These are phyloP conservation scores for Forpus xanthops DNA, from an alignment of 2,797 vertebrate genomes.

Conservation along the genomic window DNA sequence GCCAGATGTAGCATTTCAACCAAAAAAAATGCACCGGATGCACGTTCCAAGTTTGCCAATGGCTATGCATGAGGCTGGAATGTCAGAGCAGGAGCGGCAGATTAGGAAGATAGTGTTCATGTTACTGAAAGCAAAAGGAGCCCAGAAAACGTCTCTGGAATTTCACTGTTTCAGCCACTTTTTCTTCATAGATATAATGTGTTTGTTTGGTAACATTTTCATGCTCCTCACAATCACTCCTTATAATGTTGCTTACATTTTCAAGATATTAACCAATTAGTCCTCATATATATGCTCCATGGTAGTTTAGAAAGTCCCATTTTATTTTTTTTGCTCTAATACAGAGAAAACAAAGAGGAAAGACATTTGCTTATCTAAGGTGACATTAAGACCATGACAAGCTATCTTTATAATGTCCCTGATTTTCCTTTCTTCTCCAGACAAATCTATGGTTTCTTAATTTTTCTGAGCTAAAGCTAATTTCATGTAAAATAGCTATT, in stretches of 20 bases:
- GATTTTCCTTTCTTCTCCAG: background rate
- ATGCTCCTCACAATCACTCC: background rate
- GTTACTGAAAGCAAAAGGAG: slow-evolving; percentile 51
- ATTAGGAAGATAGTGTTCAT: slow-evolving; percentile 51
- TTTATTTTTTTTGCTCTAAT: background rate
- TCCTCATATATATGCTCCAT: background rate
- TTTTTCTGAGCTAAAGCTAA: background rate
- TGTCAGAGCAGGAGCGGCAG: background rate
- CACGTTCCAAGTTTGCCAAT: slow-evolving; percentile 47
- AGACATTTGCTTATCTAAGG: background rate
- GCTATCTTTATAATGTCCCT: background rate
- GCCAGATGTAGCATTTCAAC: slow-evolving; percentile 67
- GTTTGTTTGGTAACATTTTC: slow-evolving; percentile 13
- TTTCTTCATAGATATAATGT: background rate
- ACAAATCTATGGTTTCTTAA: background rate
- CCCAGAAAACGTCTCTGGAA: slow-evolving; percentile 47
- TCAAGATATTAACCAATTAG: background rate
- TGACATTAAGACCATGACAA: background rate
- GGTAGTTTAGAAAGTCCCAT: background rate
- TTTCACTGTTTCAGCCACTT: slow-evolving; percentile 22
- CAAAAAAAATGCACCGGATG: slow-evolving; percentile 62
- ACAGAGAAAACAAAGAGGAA: background rate
- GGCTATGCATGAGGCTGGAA: slow-evolving; percentile 49
- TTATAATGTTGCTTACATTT: background rate
- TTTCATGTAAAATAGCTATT: background rate